phyloP scores from a whole-genome alignment of 2,888 invertebrate species.

The Altica lythri region DNA sequence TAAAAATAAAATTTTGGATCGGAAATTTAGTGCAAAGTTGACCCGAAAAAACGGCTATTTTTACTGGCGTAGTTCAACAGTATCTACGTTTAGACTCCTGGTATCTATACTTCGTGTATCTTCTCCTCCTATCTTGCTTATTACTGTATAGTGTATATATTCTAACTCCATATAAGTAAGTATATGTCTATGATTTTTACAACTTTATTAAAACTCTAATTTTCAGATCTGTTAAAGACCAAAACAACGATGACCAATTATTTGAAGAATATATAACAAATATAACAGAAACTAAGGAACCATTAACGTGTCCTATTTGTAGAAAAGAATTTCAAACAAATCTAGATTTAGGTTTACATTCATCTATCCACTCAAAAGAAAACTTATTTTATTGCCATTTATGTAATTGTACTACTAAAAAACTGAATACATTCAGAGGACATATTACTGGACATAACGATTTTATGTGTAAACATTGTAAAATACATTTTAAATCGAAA shows the following conservation, averaged over 20 bases:
- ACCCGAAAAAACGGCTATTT: no score
- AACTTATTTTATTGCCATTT: constrained; percentile 3
- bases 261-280: constrained; percentile 11
- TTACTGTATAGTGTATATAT: no score
- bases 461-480: constrained; percentile 5
- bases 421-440: constrained; percentile 5
- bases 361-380: background rate
- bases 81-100: no score
- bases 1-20: no score
- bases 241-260: background rate
- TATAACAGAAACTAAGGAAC: background rate
- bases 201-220: no score
- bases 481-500: background rate
- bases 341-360: constrained; percentile 5
- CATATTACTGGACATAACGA: constrained; percentile 6
- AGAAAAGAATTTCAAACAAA: background rate
- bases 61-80: no score
- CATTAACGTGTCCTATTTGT: background rate
- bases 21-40: no score
- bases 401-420: constrained; percentile 5
- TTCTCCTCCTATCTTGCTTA: no score
- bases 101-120: no score
- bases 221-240: background rate
- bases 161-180: no score
- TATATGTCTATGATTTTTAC: no score